Percentiles rank a stretch among this genome's conserved stretches.
phyloP scores from a whole-genome alignment of 2,888 invertebrate species.

The Cybosia mesomella region DNA sequence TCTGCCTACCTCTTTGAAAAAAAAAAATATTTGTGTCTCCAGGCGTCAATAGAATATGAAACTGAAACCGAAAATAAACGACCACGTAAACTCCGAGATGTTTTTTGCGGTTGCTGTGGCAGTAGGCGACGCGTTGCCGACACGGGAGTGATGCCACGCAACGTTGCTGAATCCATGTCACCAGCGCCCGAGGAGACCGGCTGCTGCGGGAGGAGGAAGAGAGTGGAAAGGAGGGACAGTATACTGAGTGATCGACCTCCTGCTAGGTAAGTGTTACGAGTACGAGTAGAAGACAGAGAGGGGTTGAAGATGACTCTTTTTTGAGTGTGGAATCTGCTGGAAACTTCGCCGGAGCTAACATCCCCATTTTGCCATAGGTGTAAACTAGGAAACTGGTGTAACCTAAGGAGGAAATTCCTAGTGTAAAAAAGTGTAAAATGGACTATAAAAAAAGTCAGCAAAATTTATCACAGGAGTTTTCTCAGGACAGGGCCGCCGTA shows the following conservation, averaged over 20 bases:
- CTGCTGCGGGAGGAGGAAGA: conserved; percentile 79
- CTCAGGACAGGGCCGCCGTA: too few relatives aligned
- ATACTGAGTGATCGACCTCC: conserved; percentile 83
- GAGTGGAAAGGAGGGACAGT: conserved; percentile 84
- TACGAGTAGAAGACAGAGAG: background rate
- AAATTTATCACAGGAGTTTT: too few relatives aligned
- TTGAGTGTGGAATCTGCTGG: too few relatives aligned
- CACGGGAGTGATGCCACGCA: conserved; percentile 51
- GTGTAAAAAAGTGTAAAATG: too few relatives aligned
- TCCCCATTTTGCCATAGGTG: too few relatives aligned
- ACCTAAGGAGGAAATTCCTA: too few relatives aligned
- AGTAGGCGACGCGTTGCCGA: conserved; percentile 64
- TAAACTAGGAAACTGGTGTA: too few relatives aligned
- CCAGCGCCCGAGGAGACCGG: conserved; percentile 67
- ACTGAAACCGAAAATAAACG: conserved; percentile 76
- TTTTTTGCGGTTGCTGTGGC: conserved; percentile 76
- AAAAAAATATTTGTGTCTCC: conserved; percentile 1
- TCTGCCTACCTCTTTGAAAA: background rate
- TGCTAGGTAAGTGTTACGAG: conserved; percentile 65
- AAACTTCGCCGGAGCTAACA: too few relatives aligned
- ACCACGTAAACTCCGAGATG: conserved; percentile 77
- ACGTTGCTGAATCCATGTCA: conserved; percentile 54
- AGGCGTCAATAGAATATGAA: conserved; percentile 79
- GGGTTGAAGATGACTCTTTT: too few relatives aligned
- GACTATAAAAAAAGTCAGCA: too few relatives aligned